phyloP scores from a whole-genome alignment of 2,888 invertebrate species.

The Melanostoma mellinum region DNA sequence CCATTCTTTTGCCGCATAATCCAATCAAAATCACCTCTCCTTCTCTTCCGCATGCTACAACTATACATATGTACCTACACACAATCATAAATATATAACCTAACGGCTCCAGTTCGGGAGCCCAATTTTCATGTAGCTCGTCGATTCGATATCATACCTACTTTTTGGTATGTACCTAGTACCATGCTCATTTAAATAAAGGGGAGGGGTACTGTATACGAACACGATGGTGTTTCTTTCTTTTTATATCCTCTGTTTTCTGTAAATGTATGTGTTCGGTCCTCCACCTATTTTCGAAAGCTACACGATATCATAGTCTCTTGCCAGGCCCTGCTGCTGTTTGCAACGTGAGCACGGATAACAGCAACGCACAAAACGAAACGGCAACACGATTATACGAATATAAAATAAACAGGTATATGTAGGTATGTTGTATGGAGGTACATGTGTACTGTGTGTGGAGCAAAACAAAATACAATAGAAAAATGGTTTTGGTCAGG shows the following conservation, averaged over 20 bases:
- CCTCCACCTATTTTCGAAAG: slow-evolving; percentile 50
- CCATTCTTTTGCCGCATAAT: slow-evolving; percentile 39
- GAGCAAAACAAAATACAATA: neutral
- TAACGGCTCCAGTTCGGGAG: neutral
- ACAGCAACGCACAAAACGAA: slow-evolving; percentile 4
- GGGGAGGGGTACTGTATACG: neutral
- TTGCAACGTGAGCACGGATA: slow-evolving; percentile 21
- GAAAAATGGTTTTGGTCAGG: too few species aligned
- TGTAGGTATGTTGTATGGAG: neutral
- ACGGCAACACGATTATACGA: neutral
- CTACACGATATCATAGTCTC: slow-evolving; percentile 64
- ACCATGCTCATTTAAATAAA: too few species aligned
- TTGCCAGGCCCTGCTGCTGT: slow-evolving; percentile 63
- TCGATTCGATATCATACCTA: too few species aligned
- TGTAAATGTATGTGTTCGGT: neutral
- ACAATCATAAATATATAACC: neutral
- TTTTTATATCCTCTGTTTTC: too few species aligned
- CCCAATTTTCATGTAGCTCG: slow-evolving; percentile 16
- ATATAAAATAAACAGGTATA: slow-evolving; percentile 13
- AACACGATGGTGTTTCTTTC: neutral
- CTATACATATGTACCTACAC: neutral
- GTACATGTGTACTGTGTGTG: neutral
- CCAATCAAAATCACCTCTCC: slow-evolving; percentile 22
- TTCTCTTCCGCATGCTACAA: neutral
- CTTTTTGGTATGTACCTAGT: too few species aligned